phyloP scores from a whole-genome alignment of 1,140 invertebrate species.

The Drosophila pectinifera region DNA sequence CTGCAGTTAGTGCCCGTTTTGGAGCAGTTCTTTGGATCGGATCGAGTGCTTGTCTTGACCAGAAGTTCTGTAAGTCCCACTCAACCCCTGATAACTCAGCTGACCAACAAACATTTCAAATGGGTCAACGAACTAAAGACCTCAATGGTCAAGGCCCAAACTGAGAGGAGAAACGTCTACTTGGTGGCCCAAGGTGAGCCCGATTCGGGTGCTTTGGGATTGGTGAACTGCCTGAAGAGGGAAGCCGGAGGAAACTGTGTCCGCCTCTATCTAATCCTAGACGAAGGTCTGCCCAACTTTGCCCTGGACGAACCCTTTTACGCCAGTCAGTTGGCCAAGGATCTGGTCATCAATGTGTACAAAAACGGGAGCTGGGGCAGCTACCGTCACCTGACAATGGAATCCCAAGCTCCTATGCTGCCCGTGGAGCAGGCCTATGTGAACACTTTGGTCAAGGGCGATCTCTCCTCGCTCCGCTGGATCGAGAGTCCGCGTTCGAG shows the following conservation, averaged over 20 bases:
- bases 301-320: slow-evolving; percentile 87
- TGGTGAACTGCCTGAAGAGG: slow-evolving; percentile 94
- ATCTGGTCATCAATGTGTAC: slow-evolving; percentile 93
- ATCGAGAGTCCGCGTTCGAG: slow-evolving; percentile 91
- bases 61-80: slow-evolving; percentile 83
- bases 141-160: slow-evolving; percentile 87
- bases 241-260: slow-evolving; percentile 91
- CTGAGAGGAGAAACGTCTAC: slow-evolving; percentile 88
- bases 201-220: slow-evolving; percentile 91
- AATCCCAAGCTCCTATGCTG: slow-evolving; percentile 87
- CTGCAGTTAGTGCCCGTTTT: slow-evolving; percentile 85
- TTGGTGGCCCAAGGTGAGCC: slow-evolving; percentile 89
- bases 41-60: slow-evolving; percentile 87
- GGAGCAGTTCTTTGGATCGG: slow-evolving; percentile 86
- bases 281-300: slow-evolving; percentile 87
- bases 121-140: slow-evolving; percentile 94
- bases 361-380: slow-evolving; percentile 92
- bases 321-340: slow-evolving; percentile 88
- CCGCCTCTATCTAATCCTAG: slow-evolving; percentile 89
- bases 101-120: slow-evolving; percentile 89
- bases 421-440: slow-evolving; percentile 96
- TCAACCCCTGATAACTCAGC: slow-evolving; percentile 61
- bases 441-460: slow-evolving; percentile 93
- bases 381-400: slow-evolving; percentile 91
- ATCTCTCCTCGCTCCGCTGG: slow-evolving; percentile 96